Evolutionary conservation across 2,113 vertebrate genomes (phyloP).

Genomic region (Sinocyclocheilus anshuiensis): DNA sequence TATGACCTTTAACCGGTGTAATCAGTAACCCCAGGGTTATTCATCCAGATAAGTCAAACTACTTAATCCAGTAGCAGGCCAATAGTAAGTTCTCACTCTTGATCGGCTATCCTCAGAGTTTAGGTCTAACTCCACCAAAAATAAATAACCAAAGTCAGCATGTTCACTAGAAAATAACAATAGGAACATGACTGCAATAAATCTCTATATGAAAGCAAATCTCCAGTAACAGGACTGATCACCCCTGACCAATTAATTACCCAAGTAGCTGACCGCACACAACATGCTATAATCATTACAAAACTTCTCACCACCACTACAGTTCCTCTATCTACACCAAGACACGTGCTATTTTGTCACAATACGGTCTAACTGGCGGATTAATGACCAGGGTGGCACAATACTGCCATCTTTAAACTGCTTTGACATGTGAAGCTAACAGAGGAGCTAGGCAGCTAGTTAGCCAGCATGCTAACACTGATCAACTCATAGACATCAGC

Average conservation of each 20-base stretch:
- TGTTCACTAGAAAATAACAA: neutral
- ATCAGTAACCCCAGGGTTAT: neutral
- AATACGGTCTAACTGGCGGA: neutral
- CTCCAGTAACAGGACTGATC: neutral
- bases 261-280: neutral
- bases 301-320: neutral
- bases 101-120: neutral
- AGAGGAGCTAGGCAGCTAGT: constrained; percentile 7
- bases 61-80: neutral
- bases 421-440: constrained; percentile 42
- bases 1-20: constrained; percentile 19
- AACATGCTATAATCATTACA: neutral
- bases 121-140: neutral
- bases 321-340: neutral
- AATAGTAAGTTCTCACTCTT: neutral
- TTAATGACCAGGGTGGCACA: neutral
- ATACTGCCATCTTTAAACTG: constrained; percentile 22
- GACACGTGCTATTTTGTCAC: neutral
- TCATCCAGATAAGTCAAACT: neutral
- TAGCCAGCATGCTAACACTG: constrained; percentile 21
- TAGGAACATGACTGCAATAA: neutral
- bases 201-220: neutral
- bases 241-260: neutral
- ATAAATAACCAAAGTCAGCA: neutral
- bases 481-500: neutral